Base-by-base conservation (phyloP, 2,113 vertebrate genomes). In the Sylvilagus bachmani region DNA sequence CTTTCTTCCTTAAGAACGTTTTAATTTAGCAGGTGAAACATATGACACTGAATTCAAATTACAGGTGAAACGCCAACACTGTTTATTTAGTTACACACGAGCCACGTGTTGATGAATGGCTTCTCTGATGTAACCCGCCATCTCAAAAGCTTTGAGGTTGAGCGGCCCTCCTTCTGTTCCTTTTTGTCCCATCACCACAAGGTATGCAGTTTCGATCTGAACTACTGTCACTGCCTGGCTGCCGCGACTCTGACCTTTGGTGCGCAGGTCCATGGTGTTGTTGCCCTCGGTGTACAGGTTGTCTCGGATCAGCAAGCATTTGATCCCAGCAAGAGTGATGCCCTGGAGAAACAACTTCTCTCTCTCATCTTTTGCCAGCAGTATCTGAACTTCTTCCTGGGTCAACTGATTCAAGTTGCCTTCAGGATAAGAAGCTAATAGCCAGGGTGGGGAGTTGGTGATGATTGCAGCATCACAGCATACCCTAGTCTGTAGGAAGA, bases 111-210 rank as follows among this genome's bases (percentile, higher is more conserved):
- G 90, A 69, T 67, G 64, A 90, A 97, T 53, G 77, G 94, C 55
- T 9, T 95, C 79, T 89, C 71, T 90, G n/a, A 97, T 95, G 74
- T 89, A 95, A 80, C 58, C 29, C 6, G 89, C 92, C 62, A 93
- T 95, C 81, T 97, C 94, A 94, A 97, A 98, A 81, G 96, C 96
- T 91, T 97, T 98, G 64, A 97, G 80, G 51, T 97, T 95, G 67
- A 98, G 84, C 6, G 89, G 95, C 22, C 95, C 97, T 82, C 97
- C 95, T 81, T 95, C 96, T 51, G 89, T 95, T 53, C 97, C 97
- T 88, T 85, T 96, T 91, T 94, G 69, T 5, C 97, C 97, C 66
- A 97, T 84, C 22, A 97, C 89, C n/a, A 97, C 97, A 36, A 98
- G 84, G 71, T 95, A 97, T 7, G 96, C 92, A 27, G 95, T 94